These are phyloP conservation scores for Tetramorium simillimum DNA, from an alignment of 1,140 invertebrate genomes.

Conservation along the genomic window DNA sequence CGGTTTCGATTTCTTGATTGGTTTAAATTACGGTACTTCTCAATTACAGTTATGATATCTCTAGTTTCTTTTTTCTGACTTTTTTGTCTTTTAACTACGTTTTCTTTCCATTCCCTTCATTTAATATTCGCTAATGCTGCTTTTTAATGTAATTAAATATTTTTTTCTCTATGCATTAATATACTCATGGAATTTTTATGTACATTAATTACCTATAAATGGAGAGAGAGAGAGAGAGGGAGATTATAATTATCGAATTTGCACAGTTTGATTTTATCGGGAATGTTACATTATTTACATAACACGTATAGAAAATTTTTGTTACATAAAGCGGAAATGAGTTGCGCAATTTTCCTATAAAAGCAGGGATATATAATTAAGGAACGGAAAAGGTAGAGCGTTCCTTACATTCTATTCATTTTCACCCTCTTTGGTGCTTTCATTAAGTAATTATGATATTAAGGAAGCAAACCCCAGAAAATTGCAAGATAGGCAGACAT, in stretches of 20 bases:
- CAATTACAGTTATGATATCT: slow-evolving; percentile 2
- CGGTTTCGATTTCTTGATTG: slow-evolving; percentile 12
- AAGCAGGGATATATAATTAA: background rate
- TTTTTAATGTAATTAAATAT: background rate
- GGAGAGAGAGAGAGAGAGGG: background rate
- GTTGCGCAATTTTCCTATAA: background rate
- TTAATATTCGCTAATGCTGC: background rate
- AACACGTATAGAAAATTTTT: background rate
- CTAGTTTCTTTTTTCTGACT: background rate
- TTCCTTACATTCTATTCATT: slow-evolving; percentile 14
- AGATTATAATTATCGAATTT: background rate
- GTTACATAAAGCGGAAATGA: slow-evolving; percentile 14
- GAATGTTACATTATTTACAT: background rate
- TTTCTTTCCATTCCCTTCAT: background rate
- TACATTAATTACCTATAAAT: background rate
- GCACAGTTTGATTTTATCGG: background rate
- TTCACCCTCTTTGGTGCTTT: slow-evolving; percentile 10
- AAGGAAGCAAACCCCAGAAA: slow-evolving; percentile 21
- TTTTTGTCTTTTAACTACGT: background rate
- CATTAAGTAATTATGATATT: slow-evolving; percentile 30
- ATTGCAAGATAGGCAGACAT: background rate
- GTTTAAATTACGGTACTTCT: slow-evolving; percentile 20
- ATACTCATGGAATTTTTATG: background rate
- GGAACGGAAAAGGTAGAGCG: background rate
- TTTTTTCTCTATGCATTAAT: background rate